A percentile compares a stretch with the other conserved stretches of the same genome.
phyloP scores from a whole-genome alignment of 2,113 vertebrate species.

The Atractosteus spatula region DNA sequence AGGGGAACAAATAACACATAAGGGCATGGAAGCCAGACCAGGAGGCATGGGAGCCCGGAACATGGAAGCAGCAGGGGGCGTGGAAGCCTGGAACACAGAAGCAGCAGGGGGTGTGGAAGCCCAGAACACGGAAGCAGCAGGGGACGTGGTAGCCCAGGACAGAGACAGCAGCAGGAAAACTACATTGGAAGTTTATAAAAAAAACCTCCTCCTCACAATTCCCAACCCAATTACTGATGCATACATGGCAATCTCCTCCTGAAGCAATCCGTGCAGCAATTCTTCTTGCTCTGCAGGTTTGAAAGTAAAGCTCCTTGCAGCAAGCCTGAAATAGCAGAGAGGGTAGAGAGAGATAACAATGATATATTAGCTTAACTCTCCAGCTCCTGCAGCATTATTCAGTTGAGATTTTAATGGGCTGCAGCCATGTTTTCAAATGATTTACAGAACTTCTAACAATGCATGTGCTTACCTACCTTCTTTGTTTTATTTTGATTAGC shows the following conservation, averaged over 20 bases:
- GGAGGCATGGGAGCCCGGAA: too few species aligned
- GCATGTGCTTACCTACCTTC: background rate
- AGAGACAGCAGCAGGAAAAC: too few species aligned
- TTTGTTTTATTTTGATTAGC: conserved; percentile 32
- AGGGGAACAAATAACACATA: too few species aligned
- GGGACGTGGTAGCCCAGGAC: too few species aligned
- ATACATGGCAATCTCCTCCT: conserved; percentile 21
- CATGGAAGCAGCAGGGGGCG: too few species aligned
- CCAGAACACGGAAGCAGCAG: too few species aligned
- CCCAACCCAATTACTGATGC: conserved; percentile 39
- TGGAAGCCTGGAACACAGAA: too few species aligned
- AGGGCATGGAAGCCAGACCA: too few species aligned
- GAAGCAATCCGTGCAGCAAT: conserved; percentile 26
- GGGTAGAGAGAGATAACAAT: conserved; percentile 13
- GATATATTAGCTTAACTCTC: conserved; percentile 27
- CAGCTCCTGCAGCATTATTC: conserved; percentile 5
- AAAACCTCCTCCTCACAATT: conserved; percentile 20
- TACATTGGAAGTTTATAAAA: background rate
- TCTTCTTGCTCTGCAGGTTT: conserved; percentile 35
- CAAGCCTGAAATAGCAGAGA: conserved; percentile 33
- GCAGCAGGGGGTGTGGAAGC: too few species aligned
- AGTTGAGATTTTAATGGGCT: background rate
- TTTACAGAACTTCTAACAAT: conserved; percentile 29
- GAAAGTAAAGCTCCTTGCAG: conserved; percentile 24
- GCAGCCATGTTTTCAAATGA: conserved; percentile 23